These are phyloP conservation scores for Varanus komodoensis DNA, from an alignment of 2,113 vertebrate species.

Conservation along the genomic window DNA sequence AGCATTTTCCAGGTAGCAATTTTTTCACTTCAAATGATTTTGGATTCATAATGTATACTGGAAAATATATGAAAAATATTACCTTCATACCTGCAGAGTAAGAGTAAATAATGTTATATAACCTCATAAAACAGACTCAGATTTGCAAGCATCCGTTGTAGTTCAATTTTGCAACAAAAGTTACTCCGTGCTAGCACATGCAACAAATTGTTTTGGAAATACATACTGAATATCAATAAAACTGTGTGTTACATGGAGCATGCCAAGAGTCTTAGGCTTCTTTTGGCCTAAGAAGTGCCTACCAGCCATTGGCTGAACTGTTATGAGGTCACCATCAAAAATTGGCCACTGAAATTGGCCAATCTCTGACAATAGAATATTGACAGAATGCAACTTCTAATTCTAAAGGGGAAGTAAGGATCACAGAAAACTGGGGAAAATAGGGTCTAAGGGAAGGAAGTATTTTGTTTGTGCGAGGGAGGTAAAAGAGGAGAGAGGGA, in stretches of 20 bases:
- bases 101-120: conserved; percentile 52
- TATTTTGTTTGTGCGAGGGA: not conserved
- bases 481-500: rapidly evolving
- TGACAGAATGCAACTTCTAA: not conserved
- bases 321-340: not conserved
- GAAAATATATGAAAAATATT: conserved; percentile 49
- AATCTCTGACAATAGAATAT: not conserved
- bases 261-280: not conserved
- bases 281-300: not conserved
- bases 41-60: conserved; percentile 46
- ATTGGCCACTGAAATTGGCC: too few species aligned
- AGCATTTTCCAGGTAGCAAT: conserved; percentile 23
- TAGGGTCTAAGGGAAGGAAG: not conserved
- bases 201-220: conserved; percentile 55
- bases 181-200: conserved; percentile 50
- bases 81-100: conserved; percentile 48
- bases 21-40: conserved; percentile 40
- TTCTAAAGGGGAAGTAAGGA: not conserved
- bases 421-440: not conserved
- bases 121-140: conserved; percentile 52
- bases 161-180: conserved; percentile 58
- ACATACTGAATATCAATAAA: conserved; percentile 30
- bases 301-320: not conserved
- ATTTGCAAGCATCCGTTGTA: conserved; percentile 57
- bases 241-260: conserved; percentile 13